phyloP scores from a whole-genome alignment of 2,888 invertebrate species.

The Phortica magna region DNA sequence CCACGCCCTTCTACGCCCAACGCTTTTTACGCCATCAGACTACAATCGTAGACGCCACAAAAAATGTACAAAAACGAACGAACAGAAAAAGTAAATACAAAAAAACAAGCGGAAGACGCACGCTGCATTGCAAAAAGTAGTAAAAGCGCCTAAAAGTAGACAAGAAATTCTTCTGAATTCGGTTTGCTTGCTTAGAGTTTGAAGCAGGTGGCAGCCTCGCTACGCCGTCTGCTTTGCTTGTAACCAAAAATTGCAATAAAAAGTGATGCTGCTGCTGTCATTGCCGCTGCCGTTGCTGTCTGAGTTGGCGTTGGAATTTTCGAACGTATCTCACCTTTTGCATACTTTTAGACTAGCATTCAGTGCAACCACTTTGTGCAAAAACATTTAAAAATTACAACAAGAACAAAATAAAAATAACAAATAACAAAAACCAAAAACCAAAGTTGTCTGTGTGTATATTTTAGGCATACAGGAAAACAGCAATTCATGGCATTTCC shows the following conservation, averaged over 20 bases:
- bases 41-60: conserved; percentile 10
- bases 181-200: conserved; percentile 19
- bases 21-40: conserved; percentile 19
- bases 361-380: not conserved
- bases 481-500: conserved; percentile 13
- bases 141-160: conserved; percentile 42
- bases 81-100: not conserved
- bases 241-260: conserved; percentile 35
- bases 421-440: too few relatives aligned
- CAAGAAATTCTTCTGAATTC: conserved; percentile 1
- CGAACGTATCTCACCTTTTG: conserved; percentile 27
- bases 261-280: not conserved
- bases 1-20: conserved; percentile 18
- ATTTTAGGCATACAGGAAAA: conserved; percentile 8
- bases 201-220: conserved; percentile 40
- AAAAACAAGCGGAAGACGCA: conserved; percentile 45
- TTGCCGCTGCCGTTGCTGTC: too few relatives aligned
- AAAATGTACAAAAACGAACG: not conserved
- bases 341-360: conserved; percentile 22
- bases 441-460: not conserved
- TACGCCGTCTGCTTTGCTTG: conserved; percentile 24
- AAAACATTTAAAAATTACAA: conserved; percentile 26
- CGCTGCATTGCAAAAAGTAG: conserved; percentile 37
- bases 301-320: conserved; percentile 13
- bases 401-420: not conserved